These are phyloP conservation scores for Amphiprion percula DNA, from an alignment of 2,113 vertebrate species.

Conservation along the genomic window DNA sequence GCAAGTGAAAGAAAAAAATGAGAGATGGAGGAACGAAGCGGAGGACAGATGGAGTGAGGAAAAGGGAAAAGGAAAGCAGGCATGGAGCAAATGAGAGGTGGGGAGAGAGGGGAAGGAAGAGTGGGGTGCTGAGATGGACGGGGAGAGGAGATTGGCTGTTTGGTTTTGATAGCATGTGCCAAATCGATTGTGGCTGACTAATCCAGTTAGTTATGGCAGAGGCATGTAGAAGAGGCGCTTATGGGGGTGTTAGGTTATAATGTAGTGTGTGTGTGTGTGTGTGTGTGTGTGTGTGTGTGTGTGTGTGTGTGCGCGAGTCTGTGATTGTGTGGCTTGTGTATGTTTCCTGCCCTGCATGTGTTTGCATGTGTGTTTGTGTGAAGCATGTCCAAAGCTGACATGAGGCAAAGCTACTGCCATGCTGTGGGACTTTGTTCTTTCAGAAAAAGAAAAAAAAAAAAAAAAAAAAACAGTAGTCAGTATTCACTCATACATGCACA, in stretches of 20 bases:
- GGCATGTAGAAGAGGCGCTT: slow-evolving; percentile 79
- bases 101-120: slow-evolving; percentile 38
- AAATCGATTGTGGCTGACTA: slow-evolving; percentile 84
- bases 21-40: slow-evolving; percentile 39
- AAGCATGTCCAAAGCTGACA: slow-evolving; percentile 70
- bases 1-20: slow-evolving; percentile 38
- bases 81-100: slow-evolving; percentile 51
- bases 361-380: slow-evolving; percentile 61
- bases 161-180: slow-evolving; percentile 81
- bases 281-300: slow-evolving; percentile 27
- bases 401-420: slow-evolving; percentile 60
- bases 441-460: slow-evolving; percentile 24
- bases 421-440: slow-evolving; percentile 55
- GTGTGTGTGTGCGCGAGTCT: slow-evolving; percentile 26
- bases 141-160: slow-evolving; percentile 74
- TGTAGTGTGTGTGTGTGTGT: slow-evolving; percentile 43
- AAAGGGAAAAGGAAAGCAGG: slow-evolving; percentile 54
- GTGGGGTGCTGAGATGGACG: slow-evolving; percentile 61
- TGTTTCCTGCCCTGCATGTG: slow-evolving; percentile 39
- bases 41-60: slow-evolving; percentile 71
- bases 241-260: slow-evolving; percentile 74
- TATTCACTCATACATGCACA: slow-evolving; percentile 22
- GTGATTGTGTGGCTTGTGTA: slow-evolving; percentile 40
- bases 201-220: slow-evolving; percentile 82
- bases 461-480: slow-evolving; percentile 26